phyloP scores from a whole-genome alignment of 2,113 vertebrate genomes.

The Zingel zingel region DNA sequence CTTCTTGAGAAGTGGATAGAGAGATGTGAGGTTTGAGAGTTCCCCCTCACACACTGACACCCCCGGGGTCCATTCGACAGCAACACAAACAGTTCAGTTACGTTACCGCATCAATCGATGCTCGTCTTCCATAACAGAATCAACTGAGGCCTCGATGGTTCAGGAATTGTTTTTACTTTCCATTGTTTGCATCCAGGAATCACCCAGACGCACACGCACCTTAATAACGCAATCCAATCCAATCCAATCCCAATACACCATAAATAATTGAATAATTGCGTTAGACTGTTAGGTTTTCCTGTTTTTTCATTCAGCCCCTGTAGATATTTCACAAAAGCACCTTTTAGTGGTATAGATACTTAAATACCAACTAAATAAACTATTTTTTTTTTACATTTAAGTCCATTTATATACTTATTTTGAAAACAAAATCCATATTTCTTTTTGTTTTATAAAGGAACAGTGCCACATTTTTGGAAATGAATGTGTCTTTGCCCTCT shows the following conservation, averaged over 20 bases:
- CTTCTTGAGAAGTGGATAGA: neutral
- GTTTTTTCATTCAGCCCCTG: neutral
- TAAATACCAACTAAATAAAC: no score
- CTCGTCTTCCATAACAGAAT: conserved; percentile 45
- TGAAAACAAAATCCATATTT: neutral
- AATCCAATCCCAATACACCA: neutral
- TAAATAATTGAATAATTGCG: neutral
- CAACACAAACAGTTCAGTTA: neutral
- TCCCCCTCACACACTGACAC: conserved; percentile 1
- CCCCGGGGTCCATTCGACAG: neutral
- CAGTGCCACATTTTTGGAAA: neutral
- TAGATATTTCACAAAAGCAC: neutral
- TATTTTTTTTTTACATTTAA: neutral
- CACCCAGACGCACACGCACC: neutral
- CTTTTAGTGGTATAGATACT: neutral
- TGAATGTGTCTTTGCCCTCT: neutral
- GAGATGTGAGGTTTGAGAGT: conserved; percentile 1
- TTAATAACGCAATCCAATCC: neutral
- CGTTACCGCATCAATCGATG: neutral
- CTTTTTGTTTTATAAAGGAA: neutral
- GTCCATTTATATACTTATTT: neutral
- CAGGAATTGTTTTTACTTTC: conserved; percentile 48
- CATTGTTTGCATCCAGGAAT: neutral
- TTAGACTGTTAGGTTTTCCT: neutral
- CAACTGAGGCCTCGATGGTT: neutral